phyloP scores from a whole-genome alignment of 2,797 vertebrate genomes.

The Sebastiscus albofasciatus region DNA sequence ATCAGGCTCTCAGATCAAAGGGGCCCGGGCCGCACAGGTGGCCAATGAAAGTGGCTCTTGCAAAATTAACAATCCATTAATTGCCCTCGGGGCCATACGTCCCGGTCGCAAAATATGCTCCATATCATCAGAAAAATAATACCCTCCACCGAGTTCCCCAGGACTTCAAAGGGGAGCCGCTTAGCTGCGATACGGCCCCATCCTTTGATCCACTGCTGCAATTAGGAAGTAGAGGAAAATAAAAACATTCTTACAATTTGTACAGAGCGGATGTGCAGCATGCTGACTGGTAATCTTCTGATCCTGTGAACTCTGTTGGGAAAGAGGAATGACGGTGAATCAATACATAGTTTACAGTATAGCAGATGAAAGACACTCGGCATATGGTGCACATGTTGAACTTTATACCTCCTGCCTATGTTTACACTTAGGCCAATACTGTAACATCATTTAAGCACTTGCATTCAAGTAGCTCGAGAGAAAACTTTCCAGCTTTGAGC shows the following conservation, averaged over 20 bases:
- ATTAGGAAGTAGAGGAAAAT: constrained; percentile 78
- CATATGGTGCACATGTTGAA: constrained; percentile 64
- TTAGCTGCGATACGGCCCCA: constrained; percentile 68
- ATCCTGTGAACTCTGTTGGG: constrained; percentile 67
- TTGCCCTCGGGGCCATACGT: constrained; percentile 68
- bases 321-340: constrained; percentile 63
- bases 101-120: constrained; percentile 79
- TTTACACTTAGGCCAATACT: constrained; percentile 48
- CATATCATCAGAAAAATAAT: constrained; percentile 82
- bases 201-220: constrained; percentile 80
- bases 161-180: constrained; percentile 78
- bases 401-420: constrained; percentile 56
- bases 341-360: constrained; percentile 61
- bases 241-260: constrained; percentile 79
- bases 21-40: constrained; percentile 67
- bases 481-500: constrained; percentile 28
- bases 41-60: constrained; percentile 79
- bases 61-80: constrained; percentile 83
- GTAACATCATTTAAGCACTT: constrained; percentile 22
- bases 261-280: constrained; percentile 61
- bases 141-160: constrained; percentile 67
- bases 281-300: constrained; percentile 61
- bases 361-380: constrained; percentile 65
- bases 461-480: constrained; percentile 37
- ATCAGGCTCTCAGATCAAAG: constrained; percentile 83